phyloP scores from a whole-genome alignment of 2,113 vertebrate genomes.

The Uria lomvia region DNA sequence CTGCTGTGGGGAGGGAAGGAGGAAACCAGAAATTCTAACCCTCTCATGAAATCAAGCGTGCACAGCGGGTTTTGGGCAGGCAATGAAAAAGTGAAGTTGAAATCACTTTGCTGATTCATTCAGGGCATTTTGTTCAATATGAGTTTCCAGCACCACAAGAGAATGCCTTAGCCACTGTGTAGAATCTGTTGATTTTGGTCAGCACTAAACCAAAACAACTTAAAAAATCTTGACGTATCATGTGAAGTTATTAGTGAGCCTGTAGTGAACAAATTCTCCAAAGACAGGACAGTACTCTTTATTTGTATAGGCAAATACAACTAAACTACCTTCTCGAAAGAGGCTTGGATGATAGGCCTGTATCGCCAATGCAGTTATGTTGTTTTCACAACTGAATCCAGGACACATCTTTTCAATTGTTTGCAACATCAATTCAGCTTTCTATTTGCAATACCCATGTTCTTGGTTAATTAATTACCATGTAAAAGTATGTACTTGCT shows the following conservation, averaged over 20 bases:
- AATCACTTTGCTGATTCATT: not conserved
- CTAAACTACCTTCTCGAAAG: fast-evolving
- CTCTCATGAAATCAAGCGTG: not conserved
- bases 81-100: not conserved
- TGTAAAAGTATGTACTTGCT: not conserved
- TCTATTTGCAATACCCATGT: not conserved
- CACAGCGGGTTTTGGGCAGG: not conserved
- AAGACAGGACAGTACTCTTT: not conserved
- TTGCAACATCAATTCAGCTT: not conserved
- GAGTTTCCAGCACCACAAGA: not conserved
- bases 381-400: not conserved
- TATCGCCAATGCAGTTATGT: not conserved
- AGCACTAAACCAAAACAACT: not conserved
- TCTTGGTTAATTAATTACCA: not conserved
- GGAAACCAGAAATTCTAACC: not conserved
- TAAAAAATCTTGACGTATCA: not conserved
- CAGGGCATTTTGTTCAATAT: not conserved
- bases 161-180: not conserved
- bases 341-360: not conserved
- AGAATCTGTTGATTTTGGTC: not conserved
- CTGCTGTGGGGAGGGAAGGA: not conserved
- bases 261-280: not conserved
- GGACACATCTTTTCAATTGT: not conserved
- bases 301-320: not conserved
- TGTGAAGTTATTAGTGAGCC: not conserved